Conservation (phyloP, 2,888 invertebrate species). For the Leptothorax acervorum region DNA sequence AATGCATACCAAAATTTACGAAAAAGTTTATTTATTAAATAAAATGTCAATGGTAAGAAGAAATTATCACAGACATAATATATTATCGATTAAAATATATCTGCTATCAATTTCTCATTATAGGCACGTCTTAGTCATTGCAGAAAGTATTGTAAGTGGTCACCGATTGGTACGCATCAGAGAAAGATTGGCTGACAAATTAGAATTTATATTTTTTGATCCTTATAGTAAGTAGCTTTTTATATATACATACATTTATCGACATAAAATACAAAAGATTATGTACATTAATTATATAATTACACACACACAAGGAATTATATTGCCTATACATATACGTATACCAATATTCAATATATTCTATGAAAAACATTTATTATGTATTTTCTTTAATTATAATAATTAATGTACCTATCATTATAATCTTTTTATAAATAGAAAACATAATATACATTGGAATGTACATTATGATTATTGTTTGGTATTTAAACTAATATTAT, state of each 20-base stretch:
- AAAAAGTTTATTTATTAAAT: not conserved
- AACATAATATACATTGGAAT: not conserved
- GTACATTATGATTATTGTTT: conserved; percentile 13
- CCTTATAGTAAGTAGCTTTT: conserved; percentile 90
- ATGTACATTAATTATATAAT: not conserved
- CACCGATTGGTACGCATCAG: conserved; percentile 90
- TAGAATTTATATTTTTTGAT: conserved; percentile 92
- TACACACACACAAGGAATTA: not conserved
- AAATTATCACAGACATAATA: not conserved
- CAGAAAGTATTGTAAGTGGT: conserved; percentile 93
- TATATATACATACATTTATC: not conserved
- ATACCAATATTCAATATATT: not conserved
- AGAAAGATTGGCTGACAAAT: conserved; percentile 92
- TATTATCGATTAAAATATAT: not conserved
- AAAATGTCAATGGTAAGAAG: not conserved
- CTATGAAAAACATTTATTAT: not conserved
- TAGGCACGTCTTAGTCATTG: conserved; percentile 91
- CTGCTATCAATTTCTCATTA: conserved; percentile 68
- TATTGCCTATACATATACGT: not conserved
- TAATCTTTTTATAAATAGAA: conserved; percentile 3
- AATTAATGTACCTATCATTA: not conserved
- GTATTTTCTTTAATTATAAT: not conserved
- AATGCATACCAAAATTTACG: not conserved
- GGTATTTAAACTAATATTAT: conserved; percentile 12
- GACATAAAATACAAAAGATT: not conserved